These are phyloP conservation scores for Otolemur garnettii DNA, from an alignment of 2,113 vertebrate species.

Conservation along the genomic window DNA sequence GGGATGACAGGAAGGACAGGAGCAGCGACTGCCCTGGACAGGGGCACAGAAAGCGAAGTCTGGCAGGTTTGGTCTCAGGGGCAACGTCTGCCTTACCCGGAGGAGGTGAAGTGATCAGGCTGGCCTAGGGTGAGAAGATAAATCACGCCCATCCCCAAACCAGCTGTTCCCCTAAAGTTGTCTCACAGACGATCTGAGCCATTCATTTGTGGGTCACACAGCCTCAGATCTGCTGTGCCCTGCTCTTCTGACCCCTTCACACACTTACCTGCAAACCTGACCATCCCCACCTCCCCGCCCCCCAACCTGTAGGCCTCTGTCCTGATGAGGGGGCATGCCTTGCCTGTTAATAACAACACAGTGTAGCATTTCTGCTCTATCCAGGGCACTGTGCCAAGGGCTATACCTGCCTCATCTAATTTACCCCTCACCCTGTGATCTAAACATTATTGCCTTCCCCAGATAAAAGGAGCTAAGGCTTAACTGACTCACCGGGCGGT, in stretches of 20 bases:
- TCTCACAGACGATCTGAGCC: not conserved
- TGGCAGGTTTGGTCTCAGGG: not conserved
- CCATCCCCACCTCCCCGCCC: too few species aligned
- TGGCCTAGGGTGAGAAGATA: not conserved
- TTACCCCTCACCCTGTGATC: not conserved
- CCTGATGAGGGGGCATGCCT: not conserved
- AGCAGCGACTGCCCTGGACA: not conserved
- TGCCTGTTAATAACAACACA: not conserved
- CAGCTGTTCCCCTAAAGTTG: not conserved
- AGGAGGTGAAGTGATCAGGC: not conserved
- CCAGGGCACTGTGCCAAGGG: not conserved
- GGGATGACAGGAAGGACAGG: not conserved
- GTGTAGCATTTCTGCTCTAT: not conserved
- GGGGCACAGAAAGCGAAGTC: not conserved
- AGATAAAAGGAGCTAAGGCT: not conserved
- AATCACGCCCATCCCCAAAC: not conserved
- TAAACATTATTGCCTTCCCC: not conserved
- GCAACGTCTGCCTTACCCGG: not conserved
- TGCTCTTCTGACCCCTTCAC: not conserved
- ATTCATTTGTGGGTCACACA: not conserved
- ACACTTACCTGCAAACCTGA: not conserved
- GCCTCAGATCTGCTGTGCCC: not conserved
- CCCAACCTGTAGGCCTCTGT: not conserved
- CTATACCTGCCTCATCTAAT: not conserved
- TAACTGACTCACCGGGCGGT: not conserved